A percentile compares a stretch with the other conserved stretches of the same genome.
These are phyloP conservation scores for Pachyuromys duprasi DNA, from an alignment of 2,797 vertebrate species.

Conservation along the genomic window DNA sequence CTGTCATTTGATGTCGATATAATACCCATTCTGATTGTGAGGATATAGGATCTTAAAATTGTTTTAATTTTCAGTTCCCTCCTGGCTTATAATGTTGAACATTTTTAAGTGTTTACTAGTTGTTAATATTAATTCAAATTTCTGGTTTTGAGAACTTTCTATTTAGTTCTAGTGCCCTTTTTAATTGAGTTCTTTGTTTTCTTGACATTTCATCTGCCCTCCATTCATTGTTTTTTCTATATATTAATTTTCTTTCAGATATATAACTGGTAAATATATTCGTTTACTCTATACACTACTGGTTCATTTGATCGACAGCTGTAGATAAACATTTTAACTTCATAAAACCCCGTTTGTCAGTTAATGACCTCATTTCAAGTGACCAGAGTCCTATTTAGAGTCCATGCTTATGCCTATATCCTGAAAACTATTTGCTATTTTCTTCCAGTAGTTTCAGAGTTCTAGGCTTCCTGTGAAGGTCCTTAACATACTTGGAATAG, in stretches of 20 bases:
- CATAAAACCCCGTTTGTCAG: not conserved
- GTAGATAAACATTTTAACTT: not conserved
- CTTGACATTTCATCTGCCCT: rapidly evolving
- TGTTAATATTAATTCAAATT: not conserved
- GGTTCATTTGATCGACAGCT: not conserved
- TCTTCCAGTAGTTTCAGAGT: not conserved
- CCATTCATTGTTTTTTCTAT: not conserved
- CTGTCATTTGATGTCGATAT: not conserved
- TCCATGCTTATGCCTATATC: not conserved
- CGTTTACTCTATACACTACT: not conserved
- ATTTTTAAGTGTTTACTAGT: not conserved
- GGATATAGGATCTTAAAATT: not conserved
- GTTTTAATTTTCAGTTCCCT: not conserved
- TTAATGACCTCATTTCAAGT: not conserved
- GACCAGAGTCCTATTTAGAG: not conserved
- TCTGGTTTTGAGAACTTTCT: not conserved
- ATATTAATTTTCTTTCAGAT: not conserved
- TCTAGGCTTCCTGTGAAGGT: not conserved
- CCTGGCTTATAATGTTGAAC: not conserved
- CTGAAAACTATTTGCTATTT: not conserved
- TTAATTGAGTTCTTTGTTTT: not conserved
- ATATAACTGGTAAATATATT: not conserved
- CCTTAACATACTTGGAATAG: not conserved
- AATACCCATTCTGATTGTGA: not conserved
- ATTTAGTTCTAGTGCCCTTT: not conserved